Percentiles rank a stretch among this genome's conserved stretches.
Evolutionary conservation across 2,113 vertebrate species (phyloP).

Genomic region (Sciurus niger): DNA sequence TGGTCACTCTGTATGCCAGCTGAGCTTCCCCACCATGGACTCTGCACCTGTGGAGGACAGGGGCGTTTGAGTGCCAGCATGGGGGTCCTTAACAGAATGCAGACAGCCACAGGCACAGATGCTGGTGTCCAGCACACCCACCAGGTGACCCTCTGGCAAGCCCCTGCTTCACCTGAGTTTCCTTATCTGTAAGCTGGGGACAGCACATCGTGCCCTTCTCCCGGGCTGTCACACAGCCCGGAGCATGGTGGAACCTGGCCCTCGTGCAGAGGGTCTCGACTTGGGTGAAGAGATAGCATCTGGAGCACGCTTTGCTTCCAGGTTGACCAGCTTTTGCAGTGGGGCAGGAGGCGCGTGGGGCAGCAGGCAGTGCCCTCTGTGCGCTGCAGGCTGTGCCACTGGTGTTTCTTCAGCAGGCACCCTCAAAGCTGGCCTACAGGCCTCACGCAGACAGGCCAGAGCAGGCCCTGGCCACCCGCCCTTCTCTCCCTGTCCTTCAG

Average conservation of each 20-base stretch:
- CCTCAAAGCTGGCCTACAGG: accelerated
- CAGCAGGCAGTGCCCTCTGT: neutral
- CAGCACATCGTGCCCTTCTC: neutral
- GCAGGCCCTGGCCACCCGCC: neutral
- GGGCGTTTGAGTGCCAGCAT: neutral
- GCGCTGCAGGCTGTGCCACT: accelerated
- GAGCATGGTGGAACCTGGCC: neutral
- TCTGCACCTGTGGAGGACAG: too few species aligned
- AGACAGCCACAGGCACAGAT: too few species aligned
- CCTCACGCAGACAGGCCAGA: neutral
- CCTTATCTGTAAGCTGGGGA: neutral
- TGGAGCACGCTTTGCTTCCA: accelerated
- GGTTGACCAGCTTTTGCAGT: accelerated
- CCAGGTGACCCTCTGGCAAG: neutral
- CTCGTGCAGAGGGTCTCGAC: accelerated
- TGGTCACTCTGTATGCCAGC: neutral
- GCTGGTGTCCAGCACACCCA: neutral
- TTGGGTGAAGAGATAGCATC: neutral
- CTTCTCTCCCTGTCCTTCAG: neutral
- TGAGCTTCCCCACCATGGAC: neutral
- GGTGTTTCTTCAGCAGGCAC: neutral
- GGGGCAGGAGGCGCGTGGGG: accelerated
- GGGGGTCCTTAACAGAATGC: neutral
- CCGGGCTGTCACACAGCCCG: neutral
- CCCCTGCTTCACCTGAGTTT: neutral